Evolutionary conservation across 2,888 invertebrate species (phyloP).

Genomic region (Strigamia maritima): DNA sequence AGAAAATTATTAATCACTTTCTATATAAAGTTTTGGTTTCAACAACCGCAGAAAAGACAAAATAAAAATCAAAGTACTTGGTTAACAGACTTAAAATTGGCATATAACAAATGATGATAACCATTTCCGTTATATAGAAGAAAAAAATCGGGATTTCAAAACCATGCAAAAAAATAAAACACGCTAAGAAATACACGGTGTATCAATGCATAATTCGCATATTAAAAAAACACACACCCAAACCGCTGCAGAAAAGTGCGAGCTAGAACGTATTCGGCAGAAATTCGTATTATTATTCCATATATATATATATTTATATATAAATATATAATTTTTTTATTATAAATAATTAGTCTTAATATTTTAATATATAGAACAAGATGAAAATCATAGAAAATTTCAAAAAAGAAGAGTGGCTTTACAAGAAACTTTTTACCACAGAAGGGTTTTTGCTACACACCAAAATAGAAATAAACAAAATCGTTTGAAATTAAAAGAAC

Average conservation of each 20-base stretch:
- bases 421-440: conserved; percentile 10
- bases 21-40: conserved; percentile 13
- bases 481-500: not conserved
- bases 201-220: conserved; percentile 30
- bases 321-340: not conserved
- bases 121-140: conserved; percentile 16
- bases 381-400: conserved; percentile 19
- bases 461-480: conserved; percentile 15
- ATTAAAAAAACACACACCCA: conserved; percentile 13
- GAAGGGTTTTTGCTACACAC: conserved; percentile 34
- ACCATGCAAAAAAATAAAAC: conserved; percentile 19
- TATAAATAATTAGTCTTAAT: not conserved
- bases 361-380: not conserved
- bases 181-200: conserved; percentile 27
- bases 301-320: not conserved
- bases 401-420: conserved; percentile 24
- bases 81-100: conserved; percentile 20
- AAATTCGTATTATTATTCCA: not conserved
- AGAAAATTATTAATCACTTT: conserved; percentile 23
- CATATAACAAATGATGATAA: conserved; percentile 10
- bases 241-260: conserved; percentile 34
- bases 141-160: not conserved
- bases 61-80: not conserved
- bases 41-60: conserved; percentile 26
- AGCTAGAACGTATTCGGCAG: conserved; percentile 34